phyloP scores from a whole-genome alignment of 2,113 vertebrate genomes.

The Panthera leo region DNA sequence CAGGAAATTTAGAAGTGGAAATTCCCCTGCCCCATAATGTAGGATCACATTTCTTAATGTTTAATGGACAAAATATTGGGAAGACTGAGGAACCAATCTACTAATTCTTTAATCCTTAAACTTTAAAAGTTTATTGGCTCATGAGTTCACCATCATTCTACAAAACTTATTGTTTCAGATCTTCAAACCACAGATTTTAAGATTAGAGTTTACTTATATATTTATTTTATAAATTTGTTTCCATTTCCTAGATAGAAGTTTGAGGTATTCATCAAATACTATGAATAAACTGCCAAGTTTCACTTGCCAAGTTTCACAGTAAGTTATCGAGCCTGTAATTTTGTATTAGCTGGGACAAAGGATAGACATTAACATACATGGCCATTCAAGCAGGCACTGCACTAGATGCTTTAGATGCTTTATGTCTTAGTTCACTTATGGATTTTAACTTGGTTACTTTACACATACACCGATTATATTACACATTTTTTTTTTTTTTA shows the following conservation, averaged over 20 bases:
- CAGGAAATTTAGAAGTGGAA: not conserved
- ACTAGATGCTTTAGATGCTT: not conserved
- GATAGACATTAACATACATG: rapidly evolving
- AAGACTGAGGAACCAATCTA: not conserved
- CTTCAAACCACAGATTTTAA: conserved; percentile 18
- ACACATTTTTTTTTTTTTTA: conserved; percentile 69
- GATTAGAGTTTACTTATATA: not conserved
- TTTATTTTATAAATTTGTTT: conserved; percentile 27
- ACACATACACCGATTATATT: not conserved
- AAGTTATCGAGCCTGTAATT: not conserved
- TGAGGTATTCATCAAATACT: not conserved
- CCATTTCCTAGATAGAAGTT: not conserved
- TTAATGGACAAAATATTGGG: not conserved
- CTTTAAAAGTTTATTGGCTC: not conserved
- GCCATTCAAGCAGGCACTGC: not conserved
- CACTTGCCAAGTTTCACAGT: not conserved
- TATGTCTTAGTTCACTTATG: not conserved
- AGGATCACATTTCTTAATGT: not conserved
- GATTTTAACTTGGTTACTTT: not conserved
- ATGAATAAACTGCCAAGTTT: not conserved
- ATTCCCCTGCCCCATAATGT: not conserved
- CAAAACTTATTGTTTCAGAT: not conserved
- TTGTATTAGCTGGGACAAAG: not conserved
- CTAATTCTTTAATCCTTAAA: not conserved
- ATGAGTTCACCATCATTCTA: not conserved